Percentiles rank a stretch among this genome's conserved stretches.
phyloP scores from a whole-genome alignment of 2,888 invertebrate species.

The Tiliacea citrago region DNA sequence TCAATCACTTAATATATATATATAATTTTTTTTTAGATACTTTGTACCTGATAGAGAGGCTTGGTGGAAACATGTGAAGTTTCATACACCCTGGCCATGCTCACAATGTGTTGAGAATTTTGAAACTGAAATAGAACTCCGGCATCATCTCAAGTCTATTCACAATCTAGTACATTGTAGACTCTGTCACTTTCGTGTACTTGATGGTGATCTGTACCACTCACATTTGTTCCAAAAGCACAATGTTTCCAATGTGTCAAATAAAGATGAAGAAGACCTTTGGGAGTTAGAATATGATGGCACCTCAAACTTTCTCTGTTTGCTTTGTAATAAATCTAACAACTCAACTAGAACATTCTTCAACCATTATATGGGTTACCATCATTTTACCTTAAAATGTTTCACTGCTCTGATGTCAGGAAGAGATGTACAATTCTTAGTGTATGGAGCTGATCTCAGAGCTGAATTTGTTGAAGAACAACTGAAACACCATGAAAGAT shows the following conservation, averaged over 20 bases:
- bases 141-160: slow-evolving; percentile 78
- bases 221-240: slow-evolving; percentile 85
- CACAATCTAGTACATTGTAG: slow-evolving; percentile 86
- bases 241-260: slow-evolving; percentile 78
- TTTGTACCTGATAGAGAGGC: slow-evolving; percentile 84
- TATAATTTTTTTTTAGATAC: slow-evolving; percentile 80
- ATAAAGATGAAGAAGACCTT: slow-evolving; percentile 77
- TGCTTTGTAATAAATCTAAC: slow-evolving; percentile 82
- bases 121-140: slow-evolving; percentile 75
- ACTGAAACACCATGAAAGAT: slow-evolving; percentile 75
- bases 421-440: slow-evolving; percentile 79
- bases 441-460: slow-evolving; percentile 84
- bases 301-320: slow-evolving; percentile 78
- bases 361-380: slow-evolving; percentile 86
- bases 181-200: slow-evolving; percentile 84
- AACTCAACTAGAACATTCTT: slow-evolving; percentile 78
- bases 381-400: slow-evolving; percentile 87
- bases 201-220: slow-evolving; percentile 82
- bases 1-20: not conserved
- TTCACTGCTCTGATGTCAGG: slow-evolving; percentile 82
- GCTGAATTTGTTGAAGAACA: slow-evolving; percentile 80
- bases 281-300: slow-evolving; percentile 83
- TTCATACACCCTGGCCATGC: slow-evolving; percentile 87
- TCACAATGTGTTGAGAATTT: slow-evolving; percentile 86
- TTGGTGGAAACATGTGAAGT: slow-evolving; percentile 82